Base-by-base conservation (phyloP, 2,113 vertebrate species). In the Rousettus leschenaultii region DNA sequence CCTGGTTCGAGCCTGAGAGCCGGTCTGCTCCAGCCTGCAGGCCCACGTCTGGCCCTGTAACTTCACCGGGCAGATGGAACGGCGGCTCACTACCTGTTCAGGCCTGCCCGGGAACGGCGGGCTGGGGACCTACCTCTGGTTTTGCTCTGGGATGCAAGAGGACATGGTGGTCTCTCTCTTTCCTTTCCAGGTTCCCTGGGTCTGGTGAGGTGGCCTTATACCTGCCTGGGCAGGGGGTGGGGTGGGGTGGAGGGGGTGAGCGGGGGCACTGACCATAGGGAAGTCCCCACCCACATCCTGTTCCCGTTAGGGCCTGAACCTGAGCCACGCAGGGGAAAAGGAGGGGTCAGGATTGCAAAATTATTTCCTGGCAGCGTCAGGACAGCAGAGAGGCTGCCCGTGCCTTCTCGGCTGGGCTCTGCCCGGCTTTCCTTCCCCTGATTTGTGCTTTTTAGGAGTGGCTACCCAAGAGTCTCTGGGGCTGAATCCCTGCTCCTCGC, bases 41-140 rank as follows among this genome's bases (percentile, higher is more conserved):
- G 63, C 1, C 70, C 45, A 1, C 2, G 0, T 61, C 61, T 77
- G 55, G 21, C 53, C 24, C 78, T 2, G 24, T 4, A 24, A 30
- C 14, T 19, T 57, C 12, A 7, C 1, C 2, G 30, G 16, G 12
- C 15, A 16, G 63, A 18, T 0, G 0, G 30, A 84, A 21, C 15
- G 21, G 43, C 22, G 6, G 0, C 7, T 2, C 18, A 1, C 19
- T 21, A 26, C 33, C 65, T 22, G 18, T 26, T 26, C 12, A 3
- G 15, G 10, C 3, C 18, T 59, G 30, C 48, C 30, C 5, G 38
- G 66, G 28, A 18, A 0, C 2, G 18, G 7, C 0, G 0, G 26
- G 30, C 24, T 2, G 4, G 43, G 43, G 14, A 94, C 97, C 45
- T 94, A 97, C 97, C 97, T 97, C 51, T 74, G 82, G 13, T 2